Conservation (phyloP, 2,888 invertebrate genomes). For the Meganola albula region DNA sequence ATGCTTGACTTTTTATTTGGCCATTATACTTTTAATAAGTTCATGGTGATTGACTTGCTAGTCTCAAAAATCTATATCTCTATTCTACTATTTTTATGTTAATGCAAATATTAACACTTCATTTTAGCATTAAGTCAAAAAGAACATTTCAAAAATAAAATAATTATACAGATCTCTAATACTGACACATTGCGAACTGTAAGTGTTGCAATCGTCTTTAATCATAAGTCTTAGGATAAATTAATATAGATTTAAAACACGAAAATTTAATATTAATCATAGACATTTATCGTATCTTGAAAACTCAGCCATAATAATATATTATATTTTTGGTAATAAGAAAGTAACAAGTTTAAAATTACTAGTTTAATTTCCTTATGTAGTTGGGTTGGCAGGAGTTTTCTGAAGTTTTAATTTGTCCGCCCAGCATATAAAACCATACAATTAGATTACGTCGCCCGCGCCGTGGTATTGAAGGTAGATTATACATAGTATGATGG, state of each 20-base stretch:
- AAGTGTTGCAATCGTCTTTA: constrained; percentile 70
- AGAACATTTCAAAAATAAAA: constrained; percentile 50
- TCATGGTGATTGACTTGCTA: no score
- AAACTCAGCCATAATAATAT: constrained; percentile 76
- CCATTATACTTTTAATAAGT: no score
- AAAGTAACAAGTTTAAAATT: constrained; percentile 49
- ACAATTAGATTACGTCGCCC: constrained; percentile 33
- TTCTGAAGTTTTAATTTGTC: constrained; percentile 33
- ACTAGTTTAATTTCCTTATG: constrained; percentile 41
- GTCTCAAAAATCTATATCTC: no score
- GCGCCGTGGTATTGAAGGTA: constrained; percentile 42
- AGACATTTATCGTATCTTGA: constrained; percentile 66
- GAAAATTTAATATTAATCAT: constrained; percentile 61
- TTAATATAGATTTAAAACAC: constrained; percentile 48
- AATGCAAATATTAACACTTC: no score
- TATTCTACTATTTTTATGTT: no score
- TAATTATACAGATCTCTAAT: constrained; percentile 58
- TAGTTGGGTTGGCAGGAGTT: constrained; percentile 48
- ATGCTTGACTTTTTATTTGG: no score
- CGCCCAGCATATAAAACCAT: constrained; percentile 39
- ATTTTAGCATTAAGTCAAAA: constrained; percentile 30
- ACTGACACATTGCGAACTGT: constrained; percentile 64
- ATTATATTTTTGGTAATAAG: constrained; percentile 71
- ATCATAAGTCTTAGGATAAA: constrained; percentile 59
- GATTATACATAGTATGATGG: constrained; percentile 28